Conservation (phyloP, 2,113 vertebrate genomes). For the Taxidea taxus region DNA sequence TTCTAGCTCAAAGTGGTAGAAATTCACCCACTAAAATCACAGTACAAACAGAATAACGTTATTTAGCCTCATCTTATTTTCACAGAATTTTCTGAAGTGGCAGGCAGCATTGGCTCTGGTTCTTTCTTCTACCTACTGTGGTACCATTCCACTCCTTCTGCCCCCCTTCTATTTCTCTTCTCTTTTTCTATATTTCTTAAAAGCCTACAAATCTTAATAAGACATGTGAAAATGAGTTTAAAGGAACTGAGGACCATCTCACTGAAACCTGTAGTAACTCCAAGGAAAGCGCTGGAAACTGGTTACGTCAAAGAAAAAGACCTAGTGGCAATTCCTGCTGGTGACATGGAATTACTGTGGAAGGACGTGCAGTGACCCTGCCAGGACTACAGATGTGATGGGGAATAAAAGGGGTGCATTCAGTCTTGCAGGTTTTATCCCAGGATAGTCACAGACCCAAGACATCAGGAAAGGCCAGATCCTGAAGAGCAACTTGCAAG, state of each 20-base stretch:
- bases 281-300: not conserved
- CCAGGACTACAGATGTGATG: fast-evolving
- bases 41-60: not conserved
- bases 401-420: fast-evolving
- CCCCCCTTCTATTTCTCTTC: not conserved
- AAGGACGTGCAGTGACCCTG: not conserved
- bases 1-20: not conserved
- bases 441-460: not conserved
- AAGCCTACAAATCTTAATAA: not conserved
- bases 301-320: not conserved
- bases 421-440: not conserved
- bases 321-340: not conserved
- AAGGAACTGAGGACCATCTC: not conserved
- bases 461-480: not conserved
- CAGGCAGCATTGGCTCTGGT: not conserved
- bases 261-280: not conserved
- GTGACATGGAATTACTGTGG: too few species aligned
- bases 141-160: not conserved
- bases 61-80: not conserved
- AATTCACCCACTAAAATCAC: not conserved
- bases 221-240: not conserved
- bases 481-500: not conserved
- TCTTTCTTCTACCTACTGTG: not conserved
- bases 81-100: not conserved
- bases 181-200: not conserved